phyloP scores from a whole-genome alignment of 2,113 vertebrate species.

The Pseudopodoces humilis region DNA sequence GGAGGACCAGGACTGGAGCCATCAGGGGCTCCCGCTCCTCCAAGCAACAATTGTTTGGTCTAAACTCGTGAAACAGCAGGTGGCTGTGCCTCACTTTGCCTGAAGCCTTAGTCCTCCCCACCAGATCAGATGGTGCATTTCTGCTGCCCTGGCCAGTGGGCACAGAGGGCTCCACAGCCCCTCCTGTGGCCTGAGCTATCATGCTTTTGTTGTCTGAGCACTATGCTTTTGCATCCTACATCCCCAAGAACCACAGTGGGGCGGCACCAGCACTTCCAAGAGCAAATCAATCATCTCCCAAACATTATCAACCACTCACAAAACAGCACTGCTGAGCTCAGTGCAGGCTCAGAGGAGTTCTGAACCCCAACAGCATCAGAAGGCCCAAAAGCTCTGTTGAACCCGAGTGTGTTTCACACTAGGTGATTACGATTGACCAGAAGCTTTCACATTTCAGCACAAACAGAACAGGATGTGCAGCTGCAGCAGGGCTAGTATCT shows the following conservation, averaged over 20 bases:
- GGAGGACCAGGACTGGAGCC: background rate
- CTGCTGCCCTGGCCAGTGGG: background rate
- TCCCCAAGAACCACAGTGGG: background rate
- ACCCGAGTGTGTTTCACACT: background rate
- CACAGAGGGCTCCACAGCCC: background rate
- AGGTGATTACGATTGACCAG: accelerated
- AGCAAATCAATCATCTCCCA: background rate
- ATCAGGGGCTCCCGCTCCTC: background rate
- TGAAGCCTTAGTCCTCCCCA: background rate
- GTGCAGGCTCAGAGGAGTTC: background rate
- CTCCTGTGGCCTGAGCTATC: background rate
- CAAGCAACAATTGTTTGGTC: background rate
- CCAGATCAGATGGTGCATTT: background rate
- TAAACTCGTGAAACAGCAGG: background rate
- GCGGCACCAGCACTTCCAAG: background rate
- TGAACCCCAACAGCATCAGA: accelerated
- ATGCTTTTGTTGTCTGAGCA: background rate
- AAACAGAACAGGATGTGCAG: background rate
- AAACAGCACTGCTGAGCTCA: background rate
- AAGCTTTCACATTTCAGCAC: background rate
- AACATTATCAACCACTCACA: accelerated
- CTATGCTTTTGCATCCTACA: background rate
- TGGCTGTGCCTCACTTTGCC: background rate
- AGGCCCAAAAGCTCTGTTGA: background rate
- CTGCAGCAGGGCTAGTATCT: background rate